These are phyloP conservation scores for Doris montereyensis DNA, from an alignment of 2,888 invertebrate species.

Conservation along the genomic window DNA sequence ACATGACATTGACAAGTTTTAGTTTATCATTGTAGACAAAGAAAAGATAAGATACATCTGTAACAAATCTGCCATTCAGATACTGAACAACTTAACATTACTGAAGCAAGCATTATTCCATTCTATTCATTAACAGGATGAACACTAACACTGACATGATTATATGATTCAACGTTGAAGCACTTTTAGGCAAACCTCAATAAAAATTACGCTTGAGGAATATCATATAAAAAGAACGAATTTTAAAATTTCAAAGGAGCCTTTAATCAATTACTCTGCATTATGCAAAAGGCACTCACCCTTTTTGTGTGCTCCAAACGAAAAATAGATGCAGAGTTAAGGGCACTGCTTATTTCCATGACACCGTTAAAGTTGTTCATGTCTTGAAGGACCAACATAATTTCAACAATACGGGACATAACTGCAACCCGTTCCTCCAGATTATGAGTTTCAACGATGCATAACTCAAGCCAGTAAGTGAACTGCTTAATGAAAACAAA, in stretches of 20 bases:
- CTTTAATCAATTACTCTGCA: background rate
- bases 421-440: constrained; percentile 94
- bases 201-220: background rate
- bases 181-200: background rate
- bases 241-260: no score
- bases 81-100: no score
- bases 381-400: constrained; percentile 94
- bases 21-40: no score
- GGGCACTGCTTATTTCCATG: constrained; percentile 91
- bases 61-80: no score
- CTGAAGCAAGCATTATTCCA: no score
- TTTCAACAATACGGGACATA: constrained; percentile 90
- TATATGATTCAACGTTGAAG: no score
- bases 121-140: no score
- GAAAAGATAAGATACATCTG: no score
- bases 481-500: no score
- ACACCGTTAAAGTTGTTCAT: constrained; percentile 99
- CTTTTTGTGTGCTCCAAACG: constrained; percentile 83
- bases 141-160: no score
- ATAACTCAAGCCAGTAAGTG: constrained; percentile 96
- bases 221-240: background rate
- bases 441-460: constrained; percentile 95
- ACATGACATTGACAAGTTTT: no score
- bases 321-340: constrained; percentile 92
- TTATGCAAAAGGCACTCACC: constrained; percentile 55